Percentiles rank a stretch among this genome's conserved stretches.
Conservation (phyloP, 2,113 vertebrate species). For the Piaya cayana region DNA sequence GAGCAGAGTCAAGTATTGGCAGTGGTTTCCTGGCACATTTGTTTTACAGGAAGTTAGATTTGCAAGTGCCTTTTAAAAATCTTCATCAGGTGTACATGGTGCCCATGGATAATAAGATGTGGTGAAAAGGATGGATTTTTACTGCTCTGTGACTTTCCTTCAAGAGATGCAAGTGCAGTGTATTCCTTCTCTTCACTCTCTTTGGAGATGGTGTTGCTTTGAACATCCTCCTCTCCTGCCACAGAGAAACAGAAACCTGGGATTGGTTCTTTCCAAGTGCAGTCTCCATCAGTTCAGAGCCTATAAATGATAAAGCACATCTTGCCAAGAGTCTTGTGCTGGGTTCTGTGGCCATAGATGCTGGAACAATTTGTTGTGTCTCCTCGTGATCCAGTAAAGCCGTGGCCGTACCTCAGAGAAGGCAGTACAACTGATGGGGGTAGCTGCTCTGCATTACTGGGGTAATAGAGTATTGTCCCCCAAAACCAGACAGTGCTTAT, state of each 20-base stretch:
- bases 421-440: neutral
- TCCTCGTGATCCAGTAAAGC: neutral
- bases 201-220: neutral
- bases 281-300: neutral
- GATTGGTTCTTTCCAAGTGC: neutral
- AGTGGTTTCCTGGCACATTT: neutral
- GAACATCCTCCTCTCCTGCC: neutral
- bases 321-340: neutral
- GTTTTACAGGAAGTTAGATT: conserved; percentile 23
- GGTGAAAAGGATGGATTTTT: neutral
- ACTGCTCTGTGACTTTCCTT: neutral
- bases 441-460: neutral
- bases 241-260: neutral
- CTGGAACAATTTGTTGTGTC: neutral
- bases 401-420: accelerated
- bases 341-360: neutral
- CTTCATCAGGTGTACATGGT: neutral
- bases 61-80: neutral
- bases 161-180: neutral
- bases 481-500: neutral
- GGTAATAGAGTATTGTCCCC: neutral
- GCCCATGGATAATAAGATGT: neutral
- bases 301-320: neutral
- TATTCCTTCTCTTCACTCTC: neutral
- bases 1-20: neutral